Evolutionary conservation across 1,140 invertebrate genomes (phyloP), one percentile per base, ranked within the genome.

Genomic region (Ostrea edulis): DNA sequence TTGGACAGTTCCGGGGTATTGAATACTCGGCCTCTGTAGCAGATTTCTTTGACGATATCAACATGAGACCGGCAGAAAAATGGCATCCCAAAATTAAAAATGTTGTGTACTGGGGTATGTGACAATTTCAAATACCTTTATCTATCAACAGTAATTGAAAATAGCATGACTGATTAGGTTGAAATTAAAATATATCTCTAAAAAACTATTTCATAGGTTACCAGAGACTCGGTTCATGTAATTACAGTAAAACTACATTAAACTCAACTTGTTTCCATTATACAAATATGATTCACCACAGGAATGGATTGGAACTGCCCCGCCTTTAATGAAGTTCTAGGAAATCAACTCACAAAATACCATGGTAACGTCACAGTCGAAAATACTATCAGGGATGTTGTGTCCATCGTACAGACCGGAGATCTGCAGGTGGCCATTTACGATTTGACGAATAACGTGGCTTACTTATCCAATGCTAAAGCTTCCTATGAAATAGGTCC

Each of bases 51-150:
- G 89, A 91, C 53, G 93, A 93, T 62, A 89, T 85, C 11, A 91
- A 92, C 71, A 87, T 93, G 81, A 71, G 90, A 84, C 93, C 93
- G 25, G 85, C 84, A 51, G 91, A 90, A 5, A 62, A 87, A 14
- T 93, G 93, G 93, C 93, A 93, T 88, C 93, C 93, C n/a, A 90
- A 89, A 68, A 93, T 93, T 44, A n/a, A 88, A 54, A 87, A 93
- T 55, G 87, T 90, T 14, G 92, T 93, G 12, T 93, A 93, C 77
- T 90, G 87, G 54, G 93, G 93, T 91, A 91, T 62, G 87, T 81
- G 58, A 53, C 11, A 77, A 35, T 9, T 77, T 29, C 71, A 14
- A 22, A 51, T 3, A 81, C 14, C 25, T 81, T 29, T 11, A 17
- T 44, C 1, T 44, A 44, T 44, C 35, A 44, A 44, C 35, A 44